These are phyloP conservation scores for Lepilemur ruficaudatus DNA, from an alignment of 2,797 vertebrate genomes.

Conservation along the genomic window DNA sequence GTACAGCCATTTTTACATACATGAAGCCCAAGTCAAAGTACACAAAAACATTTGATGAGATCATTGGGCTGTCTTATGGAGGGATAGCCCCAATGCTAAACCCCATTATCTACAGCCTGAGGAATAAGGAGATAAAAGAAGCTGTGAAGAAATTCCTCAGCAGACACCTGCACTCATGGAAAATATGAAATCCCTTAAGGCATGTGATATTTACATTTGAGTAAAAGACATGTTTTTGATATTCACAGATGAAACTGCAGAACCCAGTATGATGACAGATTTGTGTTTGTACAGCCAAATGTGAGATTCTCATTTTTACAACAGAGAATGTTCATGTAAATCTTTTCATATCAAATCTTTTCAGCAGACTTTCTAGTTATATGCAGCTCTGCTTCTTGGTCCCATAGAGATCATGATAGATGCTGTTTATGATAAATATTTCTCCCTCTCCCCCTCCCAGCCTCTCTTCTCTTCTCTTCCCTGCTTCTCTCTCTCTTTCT, in stretches of 20 bases:
- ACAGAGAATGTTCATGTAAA: neutral
- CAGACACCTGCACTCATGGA: neutral
- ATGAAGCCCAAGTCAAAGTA: slow-evolving; percentile 14
- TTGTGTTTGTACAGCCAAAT: neutral
- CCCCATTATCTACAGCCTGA: slow-evolving; percentile 33
- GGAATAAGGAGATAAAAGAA: slow-evolving; percentile 38
- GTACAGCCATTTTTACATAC: slow-evolving; percentile 34
- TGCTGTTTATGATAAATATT: neutral
- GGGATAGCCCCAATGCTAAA: slow-evolving; percentile 35
- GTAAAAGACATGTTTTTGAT: neutral
- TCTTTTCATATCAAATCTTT: neutral
- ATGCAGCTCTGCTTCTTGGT: neutral
- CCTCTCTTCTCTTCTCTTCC: neutral
- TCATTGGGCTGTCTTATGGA: neutral
- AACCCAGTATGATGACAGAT: neutral
- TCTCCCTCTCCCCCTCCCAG: neutral
- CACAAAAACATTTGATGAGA: neutral
- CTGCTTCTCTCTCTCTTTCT: neutral
- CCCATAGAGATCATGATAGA: neutral
- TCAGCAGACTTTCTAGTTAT: neutral
- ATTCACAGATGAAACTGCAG: neutral
- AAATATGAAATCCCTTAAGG: neutral
- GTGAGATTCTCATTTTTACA: neutral
- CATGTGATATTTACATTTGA: neutral
- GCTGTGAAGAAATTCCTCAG: neutral